phyloP scores from a whole-genome alignment of 2,888 invertebrate genomes.

The Hedychridium roseum region DNA sequence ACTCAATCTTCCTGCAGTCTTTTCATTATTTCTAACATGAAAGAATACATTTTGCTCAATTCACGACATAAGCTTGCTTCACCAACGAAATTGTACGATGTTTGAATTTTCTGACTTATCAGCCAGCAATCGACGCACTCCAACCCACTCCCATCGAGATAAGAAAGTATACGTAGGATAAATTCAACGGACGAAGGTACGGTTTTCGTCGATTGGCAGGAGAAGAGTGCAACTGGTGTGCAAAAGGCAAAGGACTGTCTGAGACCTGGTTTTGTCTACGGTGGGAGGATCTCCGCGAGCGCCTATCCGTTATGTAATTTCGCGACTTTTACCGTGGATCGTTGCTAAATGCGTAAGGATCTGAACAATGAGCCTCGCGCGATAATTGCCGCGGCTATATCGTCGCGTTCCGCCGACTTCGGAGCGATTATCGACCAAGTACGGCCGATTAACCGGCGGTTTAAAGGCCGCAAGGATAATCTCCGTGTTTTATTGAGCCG shows the following conservation, averaged over 20 bases:
- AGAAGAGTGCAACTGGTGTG: neutral
- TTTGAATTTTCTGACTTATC: no score
- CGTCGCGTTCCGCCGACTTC: no score
- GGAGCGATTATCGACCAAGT: neutral
- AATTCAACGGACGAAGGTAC: no score
- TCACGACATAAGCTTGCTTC: neutral
- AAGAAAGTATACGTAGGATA: no score
- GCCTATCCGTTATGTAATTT: constrained; percentile 43
- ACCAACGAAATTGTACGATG: no score
- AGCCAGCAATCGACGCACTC: no score
- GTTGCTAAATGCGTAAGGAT: constrained; percentile 36
- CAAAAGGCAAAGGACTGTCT: no score
- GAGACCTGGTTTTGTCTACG: constrained; percentile 22
- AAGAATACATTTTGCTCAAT: no score
- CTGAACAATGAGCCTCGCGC: constrained; percentile 28
- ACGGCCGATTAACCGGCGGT: neutral
- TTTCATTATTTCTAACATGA: neutral
- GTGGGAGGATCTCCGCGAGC: constrained; percentile 28
- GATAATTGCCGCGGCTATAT: constrained; percentile 24
- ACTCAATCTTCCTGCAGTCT: neutral
- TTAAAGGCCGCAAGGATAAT: neutral
- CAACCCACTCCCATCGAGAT: no score
- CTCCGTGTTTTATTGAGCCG: constrained; percentile 1
- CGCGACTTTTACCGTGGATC: constrained; percentile 43
- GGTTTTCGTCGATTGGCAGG: neutral